Base-by-base conservation (phyloP, 1,140 invertebrate species). In the Penaeus chinensis region DNA sequence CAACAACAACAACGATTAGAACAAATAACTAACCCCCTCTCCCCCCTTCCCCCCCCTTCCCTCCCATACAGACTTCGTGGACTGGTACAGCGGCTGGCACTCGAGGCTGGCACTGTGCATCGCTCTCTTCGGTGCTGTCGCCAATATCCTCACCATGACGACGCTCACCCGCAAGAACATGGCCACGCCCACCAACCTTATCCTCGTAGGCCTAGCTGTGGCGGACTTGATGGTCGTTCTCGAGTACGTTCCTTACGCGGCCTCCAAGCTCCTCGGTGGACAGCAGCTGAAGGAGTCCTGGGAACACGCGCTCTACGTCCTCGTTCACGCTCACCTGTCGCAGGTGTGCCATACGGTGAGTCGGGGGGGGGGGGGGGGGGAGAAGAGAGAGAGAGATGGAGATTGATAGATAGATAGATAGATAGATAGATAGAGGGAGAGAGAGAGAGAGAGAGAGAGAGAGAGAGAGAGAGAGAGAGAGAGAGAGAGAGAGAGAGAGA, bases 181-280 rank as follows among this genome's bases (percentile, higher is more conserved):
- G 97, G 92, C 93, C 69, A 96, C 97, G 2, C 97, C 98, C 0
- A 98, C 97, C 8, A 99, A 99, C 92, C 95, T 95, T 71, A 97
- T 97, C 90, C 93, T 95, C 3, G 97, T 96, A 0, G 97, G 96
- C 11, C 93, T 99, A 19, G 98, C 98, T 0, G 94, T 98, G 1
- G 96, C 97, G 3, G 97, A 99, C 92, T 94, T 98, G 69, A 93
- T 98, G 2, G 97, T 98, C 0, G 98, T 99, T 96, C 91, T 97
- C 47, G 96, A 97, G 87, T 99, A 99, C 91, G 96, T 98, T 83
- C 97, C 97, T 0, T 98, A 96, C 91, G 95, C 95, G 0, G 93
- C 96, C 47, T 96, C 97, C 91, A 94, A 94, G 89, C 96, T 96
- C 91, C 92, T 96, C 78, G 85, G 90, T 27, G 87, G 88, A 16